phyloP scores from a whole-genome alignment of 2,797 vertebrate species.

The Spatula versicolor region DNA sequence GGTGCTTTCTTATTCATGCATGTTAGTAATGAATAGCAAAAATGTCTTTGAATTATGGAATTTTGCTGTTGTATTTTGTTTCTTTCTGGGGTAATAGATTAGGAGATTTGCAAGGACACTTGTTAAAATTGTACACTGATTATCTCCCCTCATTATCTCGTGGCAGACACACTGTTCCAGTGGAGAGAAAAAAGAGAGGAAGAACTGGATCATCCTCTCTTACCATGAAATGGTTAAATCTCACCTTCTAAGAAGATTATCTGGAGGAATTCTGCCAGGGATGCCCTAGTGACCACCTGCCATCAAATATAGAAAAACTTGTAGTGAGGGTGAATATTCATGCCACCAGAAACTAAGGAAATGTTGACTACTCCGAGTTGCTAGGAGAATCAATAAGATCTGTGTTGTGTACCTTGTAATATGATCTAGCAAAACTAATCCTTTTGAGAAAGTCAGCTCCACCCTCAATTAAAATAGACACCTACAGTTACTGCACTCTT shows the following conservation, averaged over 20 bases:
- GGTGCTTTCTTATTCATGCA: neutral
- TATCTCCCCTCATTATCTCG: neutral
- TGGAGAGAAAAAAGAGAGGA: neutral
- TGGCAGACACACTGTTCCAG: neutral
- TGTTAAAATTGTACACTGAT: neutral
- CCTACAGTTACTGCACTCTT: conserved; percentile 20
- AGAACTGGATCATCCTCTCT: neutral
- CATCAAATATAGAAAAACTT: neutral
- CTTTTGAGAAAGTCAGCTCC: conserved; percentile 15
- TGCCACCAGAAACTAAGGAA: neutral
- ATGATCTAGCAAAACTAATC: neutral
- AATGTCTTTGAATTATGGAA: neutral
- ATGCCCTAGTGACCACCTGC: neutral
- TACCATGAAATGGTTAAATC: neutral
- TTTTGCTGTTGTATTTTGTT: neutral
- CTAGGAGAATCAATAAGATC: neutral
- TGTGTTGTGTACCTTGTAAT: neutral
- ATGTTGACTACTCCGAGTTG: neutral
- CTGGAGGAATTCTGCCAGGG: neutral
- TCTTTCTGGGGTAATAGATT: neutral
- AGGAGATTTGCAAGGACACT: neutral
- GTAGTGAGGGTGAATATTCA: neutral
- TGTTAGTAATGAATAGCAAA: neutral
- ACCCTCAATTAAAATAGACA: conserved; percentile 9
- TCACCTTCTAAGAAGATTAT: neutral